Evolutionary conservation across 1,140 invertebrate species (phyloP), one percentile per base, ranked within the genome.

Genomic region (Papilio aristodemus): DNA sequence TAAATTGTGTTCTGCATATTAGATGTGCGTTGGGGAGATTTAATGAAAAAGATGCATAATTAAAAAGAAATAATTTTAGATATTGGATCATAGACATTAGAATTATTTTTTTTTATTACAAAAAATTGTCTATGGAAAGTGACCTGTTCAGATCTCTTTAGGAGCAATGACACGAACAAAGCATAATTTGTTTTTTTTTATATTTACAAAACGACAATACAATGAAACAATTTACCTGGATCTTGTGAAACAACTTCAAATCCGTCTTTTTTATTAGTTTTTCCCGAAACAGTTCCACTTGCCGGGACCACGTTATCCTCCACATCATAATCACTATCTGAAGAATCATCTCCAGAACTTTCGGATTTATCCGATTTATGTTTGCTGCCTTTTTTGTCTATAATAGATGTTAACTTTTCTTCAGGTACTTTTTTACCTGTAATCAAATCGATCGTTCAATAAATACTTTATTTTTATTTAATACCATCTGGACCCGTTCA

Each of bases 171-270:
- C n/a, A n/a, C n/a, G n/a, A n/a, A n/a, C n/a, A n/a, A n/a, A n/a
- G n/a, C n/a, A n/a, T n/a, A n/a, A n/a, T n/a, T n/a, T n/a, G n/a
- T n/a, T n/a, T n/a, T n/a, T n/a, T n/a, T n/a, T n/a, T 32, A 32
- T 32, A 32, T 32, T 32, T 32, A 32, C n/a, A 64, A 62, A 57
- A 57, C 17, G 36, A 58, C 27, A 25, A 66, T 43, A 46, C 57
- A 58, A 62, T 68, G 22, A 43, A 59, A 36, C 36, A 32, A 67
- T 57, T 85, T 88, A 94, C 92, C 90, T 85, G 89, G 83, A 76
- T 93, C 89, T 84, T 93, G 92, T n/a, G 93, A 84, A 13, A 95
- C 95, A 71, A 95, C 87, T 92, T 96, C 95, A 91, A 95, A 94
- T 10, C 93, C 93, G 83, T 94, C 93, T 78, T 93, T 93, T 54